Evolutionary conservation across 2,113 vertebrate genomes (phyloP), one percentile per base, ranked within the genome.

Genomic region (Ceyx margarethae): DNA sequence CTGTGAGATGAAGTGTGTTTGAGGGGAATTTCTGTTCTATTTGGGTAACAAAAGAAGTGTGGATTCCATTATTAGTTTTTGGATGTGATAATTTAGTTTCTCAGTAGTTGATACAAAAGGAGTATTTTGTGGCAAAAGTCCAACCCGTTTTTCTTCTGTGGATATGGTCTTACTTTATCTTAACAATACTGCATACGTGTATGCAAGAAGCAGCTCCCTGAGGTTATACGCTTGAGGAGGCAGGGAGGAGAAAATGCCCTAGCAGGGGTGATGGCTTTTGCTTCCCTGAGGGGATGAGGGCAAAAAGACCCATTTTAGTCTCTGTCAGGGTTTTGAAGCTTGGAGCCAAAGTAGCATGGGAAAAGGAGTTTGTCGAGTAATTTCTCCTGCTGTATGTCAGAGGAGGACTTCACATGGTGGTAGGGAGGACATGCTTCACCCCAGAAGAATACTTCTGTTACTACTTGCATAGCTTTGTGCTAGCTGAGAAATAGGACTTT

Each of bases 231-330:
- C 40, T 71, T 51, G n/a, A 68, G 37, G 43, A 78, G 29, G 9
- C 16, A 45, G 10, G 18, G 57, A 53, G 16, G 15, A 67, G 42
- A 51, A 79, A 37, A 56, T 4, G 0, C 22, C 10, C 10, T 54
- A 19, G 3, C 5, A 46, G 9, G 12, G 6, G n/a, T 3, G 4
- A 31, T 3, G 4, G 10, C 35, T 48, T 19, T 56, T 3, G 1
- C 12, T 54, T 79, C 12, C 3, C 17, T 21, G 26, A 71, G 50
- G 19, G 13, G 7, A 5, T 10, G 7, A 43, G 23, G 6, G 10
- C 35, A 56, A 66, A 62, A 19, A 20, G 1, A 45, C 23, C 20
- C 11, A 7, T 51, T 65, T 57, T 9, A 17, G 28, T 71, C 31
- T 48, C 21, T 37, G 5, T 43, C 5, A 26, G 33, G 33, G 37